Base-by-base conservation (phyloP, 2,888 invertebrate genomes). In the Orgyia antiqua region DNA sequence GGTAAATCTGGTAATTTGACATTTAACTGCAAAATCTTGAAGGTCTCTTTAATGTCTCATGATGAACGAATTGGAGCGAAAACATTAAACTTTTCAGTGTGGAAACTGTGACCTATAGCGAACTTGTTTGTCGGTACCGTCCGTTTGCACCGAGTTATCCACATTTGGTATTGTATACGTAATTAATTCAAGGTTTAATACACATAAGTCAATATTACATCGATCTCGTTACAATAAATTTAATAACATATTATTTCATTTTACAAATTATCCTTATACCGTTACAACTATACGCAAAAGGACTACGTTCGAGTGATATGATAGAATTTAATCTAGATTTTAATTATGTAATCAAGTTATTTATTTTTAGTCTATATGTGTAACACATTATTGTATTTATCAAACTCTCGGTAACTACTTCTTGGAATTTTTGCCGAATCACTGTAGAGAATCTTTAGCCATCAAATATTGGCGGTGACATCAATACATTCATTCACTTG, bases 101-200 rank as follows among this genome's bases (percentile, higher is more conserved):
- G 26, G 31, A 29, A 25, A 24, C 18, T 17, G 24, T 50, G 51
- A 45, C 42, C 46, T 46, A 41, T 27, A 30, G 18, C 17, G 17
- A 10, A 15, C 8, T 18, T 6, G 29, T 25, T 25, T 29, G 37
- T 20, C 20, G 26, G 31, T 34, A 40, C 24, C 31, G 35, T 37
- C 37, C 29, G 27, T 13, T 36, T 42, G 36, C 42, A 46, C 42
- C 42, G 45, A 32, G 24, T 13, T 20, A 18, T 6, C 18, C 18
- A 3, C 8, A 18, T 18, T 18, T 18, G 18, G 2, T 2, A 8
- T 18, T 27, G 20, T 25, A 8, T 25, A 20, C 29, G 24, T 11
- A 29, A 32, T 26, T 33, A 33, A 44, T 39, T 49, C 41, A 49
- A 49, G 50, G 45, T 34, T 36, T 26, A 28, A 21, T 12, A 37